Base-by-base conservation (phyloP, 2,113 vertebrate species). In the Numenius arquata region DNA sequence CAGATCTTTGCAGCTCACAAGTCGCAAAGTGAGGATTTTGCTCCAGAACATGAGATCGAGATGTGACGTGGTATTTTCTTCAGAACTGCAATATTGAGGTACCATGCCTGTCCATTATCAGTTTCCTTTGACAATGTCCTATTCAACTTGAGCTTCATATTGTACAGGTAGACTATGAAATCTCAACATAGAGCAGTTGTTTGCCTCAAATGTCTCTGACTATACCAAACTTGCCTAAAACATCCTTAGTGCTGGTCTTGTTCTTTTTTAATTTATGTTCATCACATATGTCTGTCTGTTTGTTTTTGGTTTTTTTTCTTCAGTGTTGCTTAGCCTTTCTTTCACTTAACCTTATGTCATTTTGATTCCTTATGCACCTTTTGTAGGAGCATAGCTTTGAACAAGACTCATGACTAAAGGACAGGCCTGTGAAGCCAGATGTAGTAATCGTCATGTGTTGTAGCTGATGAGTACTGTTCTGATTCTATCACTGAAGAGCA, bases 271-370 rank as follows among this genome's bases (percentile, higher is more conserved):
- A 53, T 66, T 23, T 38, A 10, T 12, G 2, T 43, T 76, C 9
- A 52, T 29, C 53, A 15, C 2, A 1, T 11, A 8, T 1, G 2
- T 56, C 21, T 48, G 53, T 30, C 5, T 17, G 21, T 9, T 1
- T 32, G 62, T 67, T 58, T 66, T 45, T 27, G 41, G 50, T 25
- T 48, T 1, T 40, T 67, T 72, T 58, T 53, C 43, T 29, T 38
- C 36, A 32, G 1, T 36, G 38, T 70, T 71, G 38, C 73, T 50
- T 58, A 70, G 41, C n/a, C 45, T 68, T 90, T 85, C 50, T 74
- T 85, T 91, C 45, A 17, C 65, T 74, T 87, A 32, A 41, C 84
- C 73, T 71, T 23, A 47, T 40, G 85, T 63, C 17, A 26, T 78
- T 71, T 91, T 72, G 53, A 23, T 82, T 78, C 38, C 56, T 74